Conservation (phyloP, 2,888 invertebrate species). For the Apodemia hepburni region DNA sequence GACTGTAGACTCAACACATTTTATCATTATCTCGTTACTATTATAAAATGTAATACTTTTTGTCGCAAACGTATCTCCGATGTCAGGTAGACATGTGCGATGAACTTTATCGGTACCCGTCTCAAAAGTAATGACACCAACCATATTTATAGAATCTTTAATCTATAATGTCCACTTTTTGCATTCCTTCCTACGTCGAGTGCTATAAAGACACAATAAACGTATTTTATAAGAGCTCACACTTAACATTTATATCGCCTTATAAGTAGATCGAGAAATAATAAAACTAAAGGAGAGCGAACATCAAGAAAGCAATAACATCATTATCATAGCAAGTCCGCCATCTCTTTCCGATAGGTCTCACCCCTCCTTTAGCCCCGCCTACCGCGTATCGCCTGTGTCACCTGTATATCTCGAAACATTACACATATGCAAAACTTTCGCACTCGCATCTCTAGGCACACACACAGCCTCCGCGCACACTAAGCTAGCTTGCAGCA, state of each 20-base stretch:
- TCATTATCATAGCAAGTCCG: conserved; percentile 78
- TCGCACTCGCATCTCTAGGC: conserved; percentile 62
- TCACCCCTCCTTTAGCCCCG: conserved; percentile 72
- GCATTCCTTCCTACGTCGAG: conserved; percentile 55
- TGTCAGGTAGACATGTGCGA: conserved; percentile 47
- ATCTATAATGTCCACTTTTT: conserved; percentile 71
- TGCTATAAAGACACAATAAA: conserved; percentile 72
- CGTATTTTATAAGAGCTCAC: conserved; percentile 75
- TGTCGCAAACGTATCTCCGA: conserved; percentile 33
- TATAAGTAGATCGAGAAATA: conserved; percentile 79
- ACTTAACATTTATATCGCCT: conserved; percentile 77
- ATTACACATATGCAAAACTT: conserved; percentile 81
- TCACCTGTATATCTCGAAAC: conserved; percentile 80
- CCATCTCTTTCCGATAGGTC: conserved; percentile 78
- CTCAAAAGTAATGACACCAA: conserved; percentile 46
- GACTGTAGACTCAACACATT: conserved; percentile 2
- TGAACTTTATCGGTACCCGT: conserved; percentile 53
- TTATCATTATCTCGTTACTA: conserved; percentile 11
- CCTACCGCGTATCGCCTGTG: conserved; percentile 73
- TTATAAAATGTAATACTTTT: conserved; percentile 14
- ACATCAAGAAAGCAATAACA: conserved; percentile 80
- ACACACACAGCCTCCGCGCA: conserved; percentile 45
- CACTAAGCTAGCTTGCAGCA: conserved; percentile 35
- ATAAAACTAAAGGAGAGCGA: conserved; percentile 75
- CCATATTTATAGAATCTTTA: conserved; percentile 56